Conservation (phyloP, 2,113 vertebrate genomes). For the Perognathus longimembris region DNA sequence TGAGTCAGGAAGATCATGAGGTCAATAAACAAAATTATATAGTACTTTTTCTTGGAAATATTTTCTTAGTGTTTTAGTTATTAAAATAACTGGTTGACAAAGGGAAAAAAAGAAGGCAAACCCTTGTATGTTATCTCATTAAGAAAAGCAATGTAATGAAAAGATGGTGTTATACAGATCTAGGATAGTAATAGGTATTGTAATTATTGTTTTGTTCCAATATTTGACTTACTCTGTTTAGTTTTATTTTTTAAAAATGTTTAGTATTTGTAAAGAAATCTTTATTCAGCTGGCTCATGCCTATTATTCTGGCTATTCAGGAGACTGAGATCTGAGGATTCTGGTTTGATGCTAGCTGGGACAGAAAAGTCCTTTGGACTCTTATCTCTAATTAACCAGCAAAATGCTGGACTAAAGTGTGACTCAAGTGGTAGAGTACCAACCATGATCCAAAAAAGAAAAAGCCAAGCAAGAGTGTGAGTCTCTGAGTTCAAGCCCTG, state of each 20-base stretch:
- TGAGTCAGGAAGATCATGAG: conserved; percentile 33
- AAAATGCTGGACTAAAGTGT: no score
- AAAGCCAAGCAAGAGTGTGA: no score
- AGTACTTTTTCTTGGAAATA: conserved; percentile 44
- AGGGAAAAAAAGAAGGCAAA: conserved; percentile 42
- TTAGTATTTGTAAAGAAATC: conserved; percentile 35
- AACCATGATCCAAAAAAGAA: no score
- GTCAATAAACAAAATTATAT: conserved; percentile 66
- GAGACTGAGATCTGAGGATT: no score
- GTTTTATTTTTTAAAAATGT: conserved; percentile 39
- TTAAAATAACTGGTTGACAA: conserved; percentile 62
- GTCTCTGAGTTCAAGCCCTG: no score
- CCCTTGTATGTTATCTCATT: conserved; percentile 52
- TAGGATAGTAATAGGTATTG: conserved; percentile 42
- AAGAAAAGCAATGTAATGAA: conserved; percentile 70
- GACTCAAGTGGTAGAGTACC: no score
- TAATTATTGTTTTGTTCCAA: conserved; percentile 49
- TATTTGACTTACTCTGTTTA: conserved; percentile 36
- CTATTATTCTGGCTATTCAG: no score
- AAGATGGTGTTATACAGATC: conserved; percentile 50
- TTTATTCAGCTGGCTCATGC: no score
- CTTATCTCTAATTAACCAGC: no score
- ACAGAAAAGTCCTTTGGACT: no score
- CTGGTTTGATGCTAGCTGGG: no score
- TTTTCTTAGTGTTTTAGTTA: conserved; percentile 53